These are phyloP conservation scores for Coenobita brevimanus DNA, from an alignment of 1,140 invertebrate species.

Conservation along the genomic window DNA sequence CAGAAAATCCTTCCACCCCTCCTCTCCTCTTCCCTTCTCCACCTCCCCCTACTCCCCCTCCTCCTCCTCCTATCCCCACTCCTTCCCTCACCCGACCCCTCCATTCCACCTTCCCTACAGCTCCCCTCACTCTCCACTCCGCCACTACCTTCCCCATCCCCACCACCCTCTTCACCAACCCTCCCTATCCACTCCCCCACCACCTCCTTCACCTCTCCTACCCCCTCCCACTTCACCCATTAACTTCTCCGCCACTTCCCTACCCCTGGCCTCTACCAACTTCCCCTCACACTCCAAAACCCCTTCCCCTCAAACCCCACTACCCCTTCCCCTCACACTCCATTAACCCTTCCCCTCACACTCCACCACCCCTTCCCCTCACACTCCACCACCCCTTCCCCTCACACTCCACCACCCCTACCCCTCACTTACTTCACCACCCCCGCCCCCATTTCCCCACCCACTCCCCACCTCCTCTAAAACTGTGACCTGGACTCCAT, in stretches of 20 bases:
- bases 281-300: conserved; percentile 16
- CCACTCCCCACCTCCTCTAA: background rate
- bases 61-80: background rate
- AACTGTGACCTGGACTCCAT: background rate
- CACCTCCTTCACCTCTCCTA: background rate
- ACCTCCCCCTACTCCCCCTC: too few species aligned
- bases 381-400: background rate
- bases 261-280: background rate
- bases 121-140: background rate
- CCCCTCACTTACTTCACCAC: background rate
- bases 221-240: background rate
- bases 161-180: background rate
- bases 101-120: background rate
- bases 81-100: background rate
- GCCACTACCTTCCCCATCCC: background rate
- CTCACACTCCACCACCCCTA: background rate
- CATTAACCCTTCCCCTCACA: background rate
- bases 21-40: background rate
- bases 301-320: conserved; percentile 21
- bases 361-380: too few species aligned
- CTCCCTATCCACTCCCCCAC: background rate
- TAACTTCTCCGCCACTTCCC: background rate
- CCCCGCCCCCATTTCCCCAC: background rate
- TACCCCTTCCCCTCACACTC: conserved; percentile 31
- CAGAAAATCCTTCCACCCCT: background rate